Percentiles rank a stretch among this genome's conserved stretches.
Conservation (phyloP, 2,888 invertebrate species). For the Oscheius sp. region DNA sequence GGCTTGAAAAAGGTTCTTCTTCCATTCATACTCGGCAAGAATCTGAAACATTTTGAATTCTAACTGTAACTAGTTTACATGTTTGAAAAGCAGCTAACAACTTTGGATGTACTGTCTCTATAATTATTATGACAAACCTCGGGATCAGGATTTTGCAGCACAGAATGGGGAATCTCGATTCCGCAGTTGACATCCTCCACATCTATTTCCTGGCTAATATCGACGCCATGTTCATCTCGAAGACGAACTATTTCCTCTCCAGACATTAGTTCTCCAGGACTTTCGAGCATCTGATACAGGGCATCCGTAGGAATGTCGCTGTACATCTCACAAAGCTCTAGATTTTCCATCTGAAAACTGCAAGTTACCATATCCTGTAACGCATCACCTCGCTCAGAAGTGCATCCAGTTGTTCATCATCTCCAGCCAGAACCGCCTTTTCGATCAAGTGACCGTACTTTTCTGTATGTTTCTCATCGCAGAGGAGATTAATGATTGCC, state of each 20-base stretch:
- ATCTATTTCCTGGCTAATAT: slow-evolving; percentile 8
- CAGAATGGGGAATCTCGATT: slow-evolving; percentile 5
- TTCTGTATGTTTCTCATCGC: no score
- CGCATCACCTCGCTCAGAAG: not conserved
- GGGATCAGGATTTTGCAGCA: not conserved
- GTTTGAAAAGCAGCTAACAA: no score
- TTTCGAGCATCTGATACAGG: slow-evolving; percentile 1
- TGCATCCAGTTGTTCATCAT: slow-evolving; percentile 1
- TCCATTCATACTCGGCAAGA: slow-evolving; percentile 14
- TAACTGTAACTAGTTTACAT: no score
- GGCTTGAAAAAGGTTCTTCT: slow-evolving; percentile 1
- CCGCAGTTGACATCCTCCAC: not conserved
- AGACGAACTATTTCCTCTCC: not conserved
- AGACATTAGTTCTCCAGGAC: not conserved
- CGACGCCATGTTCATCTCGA: slow-evolving; percentile 4
- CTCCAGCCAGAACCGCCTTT: not conserved
- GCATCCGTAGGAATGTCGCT: not conserved
- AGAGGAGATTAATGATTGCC: not conserved
- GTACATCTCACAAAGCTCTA: not conserved
- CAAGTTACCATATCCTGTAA: not conserved
- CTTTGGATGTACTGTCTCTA: no score
- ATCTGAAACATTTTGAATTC: not conserved
- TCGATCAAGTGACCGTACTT: not conserved
- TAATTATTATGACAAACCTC: not conserved
- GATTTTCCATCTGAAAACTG: not conserved